These are phyloP conservation scores for Drosophila suzukii DNA, from an alignment of 1,140 invertebrate species.

Conservation along the genomic window DNA sequence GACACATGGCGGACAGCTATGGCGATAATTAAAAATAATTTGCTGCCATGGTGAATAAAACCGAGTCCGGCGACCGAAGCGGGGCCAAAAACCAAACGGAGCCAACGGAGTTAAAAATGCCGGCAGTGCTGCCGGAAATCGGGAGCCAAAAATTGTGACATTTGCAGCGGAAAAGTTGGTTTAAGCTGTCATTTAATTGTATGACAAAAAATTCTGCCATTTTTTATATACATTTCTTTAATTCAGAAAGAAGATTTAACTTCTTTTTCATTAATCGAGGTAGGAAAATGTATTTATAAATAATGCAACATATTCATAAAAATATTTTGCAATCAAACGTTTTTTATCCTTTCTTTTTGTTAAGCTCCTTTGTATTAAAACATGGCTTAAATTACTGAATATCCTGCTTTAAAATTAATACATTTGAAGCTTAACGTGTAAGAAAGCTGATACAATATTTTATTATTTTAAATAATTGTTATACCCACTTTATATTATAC, in stretches of 20 bases:
- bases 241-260: background rate
- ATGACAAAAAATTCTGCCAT: background rate
- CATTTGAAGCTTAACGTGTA: too few species aligned
- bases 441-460: too few species aligned
- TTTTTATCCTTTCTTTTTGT: too few species aligned
- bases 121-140: slow-evolving; percentile 35
- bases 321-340: too few species aligned
- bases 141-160: slow-evolving; percentile 10
- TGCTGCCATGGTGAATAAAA: slow-evolving; percentile 52
- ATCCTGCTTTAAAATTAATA: too few species aligned
- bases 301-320: too few species aligned
- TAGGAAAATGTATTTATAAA: too few species aligned
- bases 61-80: slow-evolving; percentile 26
- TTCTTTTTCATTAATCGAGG: background rate
- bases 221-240: background rate
- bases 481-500: too few species aligned
- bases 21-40: slow-evolving; percentile 80
- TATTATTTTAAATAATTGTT: too few species aligned
- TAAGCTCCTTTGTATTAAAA: too few species aligned
- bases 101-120: slow-evolving; percentile 3
- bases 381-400: too few species aligned
- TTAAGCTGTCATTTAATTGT: slow-evolving; percentile 4
- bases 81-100: slow-evolving; percentile 34
- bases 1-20: slow-evolving; percentile 59
- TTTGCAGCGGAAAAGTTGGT: slow-evolving; percentile 1